Percentiles rank a stretch among this genome's conserved stretches.
Conservation (phyloP, 1,140 invertebrate species). For the Aethina tumida region DNA sequence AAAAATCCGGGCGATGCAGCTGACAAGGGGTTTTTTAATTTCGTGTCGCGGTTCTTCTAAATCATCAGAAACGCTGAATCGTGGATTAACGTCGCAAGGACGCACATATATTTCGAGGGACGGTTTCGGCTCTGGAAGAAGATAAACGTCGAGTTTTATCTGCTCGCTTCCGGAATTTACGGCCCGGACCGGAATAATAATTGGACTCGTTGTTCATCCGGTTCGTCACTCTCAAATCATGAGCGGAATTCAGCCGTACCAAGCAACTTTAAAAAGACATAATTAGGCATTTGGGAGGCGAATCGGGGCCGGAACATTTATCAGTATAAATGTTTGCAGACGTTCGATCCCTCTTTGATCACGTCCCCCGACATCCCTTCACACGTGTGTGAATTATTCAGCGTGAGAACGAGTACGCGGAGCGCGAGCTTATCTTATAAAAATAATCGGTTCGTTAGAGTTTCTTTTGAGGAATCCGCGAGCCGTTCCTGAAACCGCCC, state of each 20-base stretch:
- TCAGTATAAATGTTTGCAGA: no score
- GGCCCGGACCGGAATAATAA: slow-evolving; percentile 18
- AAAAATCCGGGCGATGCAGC: no score
- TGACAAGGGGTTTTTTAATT: no score
- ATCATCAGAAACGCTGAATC: slow-evolving; percentile 24
- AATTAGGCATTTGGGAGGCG: no score
- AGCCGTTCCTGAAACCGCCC: no score
- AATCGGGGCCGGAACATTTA: no score
- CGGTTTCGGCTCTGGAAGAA: slow-evolving; percentile 22
- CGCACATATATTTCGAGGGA: slow-evolving; percentile 20
- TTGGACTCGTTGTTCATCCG: slow-evolving; percentile 9
- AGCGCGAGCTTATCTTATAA: slow-evolving; percentile 22
- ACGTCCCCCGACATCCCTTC: slow-evolving; percentile 7
- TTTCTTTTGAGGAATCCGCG: no score
- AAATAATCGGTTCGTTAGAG: slow-evolving; percentile 25
- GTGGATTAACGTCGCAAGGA: slow-evolving; percentile 23
- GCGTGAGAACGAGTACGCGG: slow-evolving; percentile 7
- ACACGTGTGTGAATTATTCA: slow-evolving; percentile 18
- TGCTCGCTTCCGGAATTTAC: slow-evolving; percentile 24
- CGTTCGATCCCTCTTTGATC: no score
- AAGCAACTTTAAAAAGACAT: no score
- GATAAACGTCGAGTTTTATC: slow-evolving; percentile 25
- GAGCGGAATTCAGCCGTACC: no score
- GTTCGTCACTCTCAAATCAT: no score
- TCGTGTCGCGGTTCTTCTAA: slow-evolving; percentile 16